Conservation (phyloP, 92 coral and sea anemone genomes). For the Montipora capitata region DNA sequence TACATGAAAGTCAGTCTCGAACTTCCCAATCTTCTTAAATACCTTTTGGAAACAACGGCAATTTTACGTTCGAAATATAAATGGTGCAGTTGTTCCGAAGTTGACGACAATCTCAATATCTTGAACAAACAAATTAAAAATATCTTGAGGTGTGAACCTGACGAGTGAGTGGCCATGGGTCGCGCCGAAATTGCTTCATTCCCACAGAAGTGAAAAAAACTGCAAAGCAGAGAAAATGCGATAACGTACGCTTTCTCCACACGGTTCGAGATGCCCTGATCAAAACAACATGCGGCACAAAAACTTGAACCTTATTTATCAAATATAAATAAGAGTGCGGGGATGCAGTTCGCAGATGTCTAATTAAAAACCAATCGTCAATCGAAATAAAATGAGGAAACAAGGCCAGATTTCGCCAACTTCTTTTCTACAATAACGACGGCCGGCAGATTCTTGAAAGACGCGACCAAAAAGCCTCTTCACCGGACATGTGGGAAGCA, state of each 20-base stretch:
- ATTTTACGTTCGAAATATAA: background rate
- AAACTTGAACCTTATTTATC: constrained; percentile 13
- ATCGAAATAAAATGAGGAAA: background rate
- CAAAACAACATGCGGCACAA: constrained; percentile 46
- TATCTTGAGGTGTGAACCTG: background rate
- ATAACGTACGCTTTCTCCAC: constrained; percentile 9
- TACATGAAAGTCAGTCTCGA: background rate
- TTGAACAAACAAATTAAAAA: background rate
- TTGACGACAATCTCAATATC: background rate
- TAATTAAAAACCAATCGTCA: constrained; percentile 37
- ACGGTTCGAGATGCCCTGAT: constrained; percentile 33
- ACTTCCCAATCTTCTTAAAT: background rate
- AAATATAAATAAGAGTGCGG: constrained; percentile 31
- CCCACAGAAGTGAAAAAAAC: background rate
- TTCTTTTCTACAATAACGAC: background rate
- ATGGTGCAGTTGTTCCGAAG: background rate
- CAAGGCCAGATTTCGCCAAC: background rate
- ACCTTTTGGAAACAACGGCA: background rate
- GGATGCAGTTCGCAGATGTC: background rate
- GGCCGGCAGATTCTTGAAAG: background rate
- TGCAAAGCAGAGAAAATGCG: background rate
- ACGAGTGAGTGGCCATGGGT: background rate
- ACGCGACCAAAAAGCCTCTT: background rate
- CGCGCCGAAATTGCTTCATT: background rate
- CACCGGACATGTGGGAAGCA: background rate